Percentiles rank a stretch among this genome's conserved stretches.
Conservation (phyloP, 2,888 invertebrate species). For the Acrocyrtus sp. region DNA sequence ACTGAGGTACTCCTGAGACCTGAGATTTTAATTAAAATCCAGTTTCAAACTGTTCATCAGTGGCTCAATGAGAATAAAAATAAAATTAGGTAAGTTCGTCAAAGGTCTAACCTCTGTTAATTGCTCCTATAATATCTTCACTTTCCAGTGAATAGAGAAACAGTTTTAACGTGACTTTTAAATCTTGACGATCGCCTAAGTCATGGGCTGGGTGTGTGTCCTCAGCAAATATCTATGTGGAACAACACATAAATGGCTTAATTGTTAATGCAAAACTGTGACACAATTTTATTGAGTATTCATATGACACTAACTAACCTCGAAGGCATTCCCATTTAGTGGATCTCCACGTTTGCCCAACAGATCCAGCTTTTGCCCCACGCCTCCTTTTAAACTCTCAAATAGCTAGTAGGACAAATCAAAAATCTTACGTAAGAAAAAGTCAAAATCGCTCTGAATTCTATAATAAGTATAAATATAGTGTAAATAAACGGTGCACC, state of each 20-base stretch:
- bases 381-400: slow-evolving; percentile 58
- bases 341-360: slow-evolving; percentile 11
- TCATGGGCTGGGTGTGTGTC: slow-evolving; percentile 69
- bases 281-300: background rate
- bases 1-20: slow-evolving; percentile 50
- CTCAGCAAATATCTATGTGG: slow-evolving; percentile 37
- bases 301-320: slow-evolving; percentile 28
- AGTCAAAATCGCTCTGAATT: no score
- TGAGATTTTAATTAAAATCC: background rate
- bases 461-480: background rate
- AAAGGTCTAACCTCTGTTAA: slow-evolving; percentile 75
- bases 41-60: background rate
- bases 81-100: no score
- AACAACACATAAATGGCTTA: background rate
- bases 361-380: slow-evolving; percentile 45
- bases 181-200: slow-evolving; percentile 75
- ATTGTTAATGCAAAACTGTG: background rate
- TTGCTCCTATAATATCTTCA: slow-evolving; percentile 75
- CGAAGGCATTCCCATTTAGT: slow-evolving; percentile 40
- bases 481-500: slow-evolving; percentile 11
- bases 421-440: no score
- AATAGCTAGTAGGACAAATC: slow-evolving; percentile 57
- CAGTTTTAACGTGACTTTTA: slow-evolving; percentile 88
- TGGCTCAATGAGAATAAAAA: background rate
- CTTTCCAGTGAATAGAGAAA: slow-evolving; percentile 80